Percentiles rank a stretch among this genome's conserved stretches.
These are phyloP conservation scores for Microcebus jonahi DNA, from an alignment of 2,113 vertebrate genomes.

Conservation along the genomic window DNA sequence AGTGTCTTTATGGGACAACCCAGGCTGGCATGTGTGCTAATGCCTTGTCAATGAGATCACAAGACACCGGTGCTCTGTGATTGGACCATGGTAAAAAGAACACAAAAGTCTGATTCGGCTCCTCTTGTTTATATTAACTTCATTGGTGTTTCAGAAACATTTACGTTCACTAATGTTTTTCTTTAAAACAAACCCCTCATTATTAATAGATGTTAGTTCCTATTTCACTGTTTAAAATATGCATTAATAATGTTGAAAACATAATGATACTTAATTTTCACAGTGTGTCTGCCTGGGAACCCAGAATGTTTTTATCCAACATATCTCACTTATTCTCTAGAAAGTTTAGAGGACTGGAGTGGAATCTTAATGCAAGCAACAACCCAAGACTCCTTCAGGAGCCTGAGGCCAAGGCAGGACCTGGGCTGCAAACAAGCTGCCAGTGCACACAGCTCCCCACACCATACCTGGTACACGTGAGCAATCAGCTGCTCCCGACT, in stretches of 20 bases:
- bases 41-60: background rate
- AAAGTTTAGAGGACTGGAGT: background rate
- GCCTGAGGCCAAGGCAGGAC: background rate
- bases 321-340: slow-evolving; percentile 40
- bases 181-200: slow-evolving; percentile 52
- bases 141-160: slow-evolving; percentile 35
- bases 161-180: slow-evolving; percentile 24
- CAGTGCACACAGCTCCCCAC: background rate
- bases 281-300: background rate
- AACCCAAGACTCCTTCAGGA: background rate
- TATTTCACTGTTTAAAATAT: slow-evolving; percentile 54
- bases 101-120: background rate
- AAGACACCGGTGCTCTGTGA: background rate
- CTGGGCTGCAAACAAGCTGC: background rate
- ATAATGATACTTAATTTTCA: slow-evolving; percentile 41
- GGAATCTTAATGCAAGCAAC: background rate
- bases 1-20: background rate
- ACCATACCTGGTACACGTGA: slow-evolving; percentile 95
- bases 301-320: slow-evolving; percentile 24
- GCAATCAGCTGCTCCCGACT: slow-evolving; percentile 95
- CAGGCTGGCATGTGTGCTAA: background rate
- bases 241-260: slow-evolving; percentile 51
- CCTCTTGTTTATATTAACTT: background rate
- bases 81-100: background rate
- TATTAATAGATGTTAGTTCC: slow-evolving; percentile 35